Evolutionary conservation across 2,797 vertebrate genomes (phyloP).

Genomic region (Amphiprion clarkii): DNA sequence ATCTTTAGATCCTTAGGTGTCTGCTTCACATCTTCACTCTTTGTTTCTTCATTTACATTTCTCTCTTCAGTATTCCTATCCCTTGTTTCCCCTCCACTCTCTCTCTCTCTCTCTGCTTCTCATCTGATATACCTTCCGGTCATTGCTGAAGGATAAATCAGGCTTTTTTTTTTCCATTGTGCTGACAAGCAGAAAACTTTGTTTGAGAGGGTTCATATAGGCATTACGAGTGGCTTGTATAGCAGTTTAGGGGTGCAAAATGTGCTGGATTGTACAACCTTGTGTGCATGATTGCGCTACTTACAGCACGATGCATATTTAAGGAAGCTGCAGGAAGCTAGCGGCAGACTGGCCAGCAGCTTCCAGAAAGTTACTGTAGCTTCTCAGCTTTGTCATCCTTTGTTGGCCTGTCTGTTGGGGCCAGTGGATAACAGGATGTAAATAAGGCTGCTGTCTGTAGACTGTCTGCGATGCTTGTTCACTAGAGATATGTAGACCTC

Average conservation of each 20-base stretch:
- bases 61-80: slow-evolving; percentile 13
- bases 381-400: slow-evolving; percentile 64
- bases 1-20: slow-evolving; percentile 40
- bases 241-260: slow-evolving; percentile 41
- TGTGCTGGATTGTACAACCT: slow-evolving; percentile 32
- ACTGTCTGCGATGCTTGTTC: slow-evolving; percentile 60
- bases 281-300: slow-evolving; percentile 16
- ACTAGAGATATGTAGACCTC: slow-evolving; percentile 61
- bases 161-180: slow-evolving; percentile 58
- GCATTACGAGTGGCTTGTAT: slow-evolving; percentile 22
- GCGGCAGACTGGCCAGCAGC: slow-evolving; percentile 29
- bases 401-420: slow-evolving; percentile 62
- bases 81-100: neutral
- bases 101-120: slow-evolving; percentile 48
- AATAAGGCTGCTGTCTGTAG: slow-evolving; percentile 69
- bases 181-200: slow-evolving; percentile 78
- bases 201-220: slow-evolving; percentile 48
- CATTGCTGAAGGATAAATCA: slow-evolving; percentile 74
- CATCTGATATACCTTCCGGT: slow-evolving; percentile 64
- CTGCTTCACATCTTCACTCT: slow-evolving; percentile 31
- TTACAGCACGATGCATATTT: slow-evolving; percentile 32
- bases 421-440: slow-evolving; percentile 65
- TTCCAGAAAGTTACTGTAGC: slow-evolving; percentile 46
- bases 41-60: slow-evolving; percentile 42
- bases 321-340: slow-evolving; percentile 22